Percentiles rank a stretch among this genome's conserved stretches.
Evolutionary conservation across 2,113 vertebrate genomes (phyloP).

Genomic region (Anthoscopus minutus): DNA sequence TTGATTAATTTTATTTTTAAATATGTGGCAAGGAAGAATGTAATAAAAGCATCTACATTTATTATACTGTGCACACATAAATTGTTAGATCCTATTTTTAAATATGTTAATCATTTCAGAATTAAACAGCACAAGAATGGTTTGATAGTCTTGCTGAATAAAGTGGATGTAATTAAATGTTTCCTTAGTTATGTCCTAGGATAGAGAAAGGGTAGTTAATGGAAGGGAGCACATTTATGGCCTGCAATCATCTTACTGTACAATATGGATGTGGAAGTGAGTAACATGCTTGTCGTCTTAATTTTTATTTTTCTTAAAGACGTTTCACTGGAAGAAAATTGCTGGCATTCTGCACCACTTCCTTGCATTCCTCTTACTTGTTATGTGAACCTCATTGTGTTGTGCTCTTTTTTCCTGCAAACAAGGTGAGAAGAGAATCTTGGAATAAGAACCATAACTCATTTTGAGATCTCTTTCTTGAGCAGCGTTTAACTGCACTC

Average conservation of each 20-base stretch:
- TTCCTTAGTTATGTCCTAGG: neutral
- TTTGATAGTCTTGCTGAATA: constrained; percentile 32
- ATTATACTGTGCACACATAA: constrained; percentile 14
- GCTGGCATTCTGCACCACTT: neutral
- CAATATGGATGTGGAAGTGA: neutral
- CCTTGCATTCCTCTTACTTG: neutral
- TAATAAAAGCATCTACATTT: constrained; percentile 59
- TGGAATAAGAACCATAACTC: neutral
- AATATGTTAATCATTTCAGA: neutral
- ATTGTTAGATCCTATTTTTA: constrained; percentile 55
- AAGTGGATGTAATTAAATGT: constrained; percentile 21
- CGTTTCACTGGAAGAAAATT: neutral
- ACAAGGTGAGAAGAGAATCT: neutral
- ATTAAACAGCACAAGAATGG: constrained; percentile 9
- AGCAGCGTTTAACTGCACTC: neutral
- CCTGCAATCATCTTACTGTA: neutral
- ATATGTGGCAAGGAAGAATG: constrained; percentile 61
- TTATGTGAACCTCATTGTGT: neutral
- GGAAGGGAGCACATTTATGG: neutral
- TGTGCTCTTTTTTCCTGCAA: neutral
- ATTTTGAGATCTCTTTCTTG: neutral
- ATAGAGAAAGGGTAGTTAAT: neutral
- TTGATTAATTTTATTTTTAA: constrained; percentile 44
- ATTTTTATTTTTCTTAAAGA: neutral
- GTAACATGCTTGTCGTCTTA: neutral